Percentiles rank a stretch among this genome's conserved stretches.
Evolutionary conservation across 2,113 vertebrate genomes (phyloP).

Genomic region (Corythornis vintsioides): DNA sequence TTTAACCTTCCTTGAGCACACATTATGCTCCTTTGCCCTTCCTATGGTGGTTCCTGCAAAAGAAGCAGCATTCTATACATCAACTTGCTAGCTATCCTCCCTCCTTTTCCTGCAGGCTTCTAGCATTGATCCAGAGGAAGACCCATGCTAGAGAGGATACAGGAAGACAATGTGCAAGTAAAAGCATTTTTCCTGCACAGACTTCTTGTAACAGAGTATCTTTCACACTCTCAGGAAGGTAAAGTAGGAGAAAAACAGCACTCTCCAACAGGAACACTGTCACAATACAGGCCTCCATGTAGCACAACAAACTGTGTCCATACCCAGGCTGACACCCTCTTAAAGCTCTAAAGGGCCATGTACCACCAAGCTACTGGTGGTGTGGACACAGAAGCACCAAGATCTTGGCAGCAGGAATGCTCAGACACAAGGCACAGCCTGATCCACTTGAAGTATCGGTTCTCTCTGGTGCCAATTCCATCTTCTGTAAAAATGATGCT

Average conservation of each 20-base stretch:
- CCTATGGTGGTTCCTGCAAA: background rate
- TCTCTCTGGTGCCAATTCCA: fast-evolving
- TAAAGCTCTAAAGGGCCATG: too few relatives aligned
- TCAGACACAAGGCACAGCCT: fast-evolving
- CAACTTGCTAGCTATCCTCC: too few relatives aligned
- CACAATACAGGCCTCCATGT: fast-evolving
- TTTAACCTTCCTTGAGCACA: background rate
- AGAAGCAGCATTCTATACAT: background rate
- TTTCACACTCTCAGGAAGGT: background rate
- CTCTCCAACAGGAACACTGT: background rate
- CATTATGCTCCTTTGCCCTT: background rate
- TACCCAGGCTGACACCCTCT: too few relatives aligned
- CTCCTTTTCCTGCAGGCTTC: background rate
- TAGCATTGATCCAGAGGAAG: fast-evolving
- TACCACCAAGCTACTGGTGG: too few relatives aligned
- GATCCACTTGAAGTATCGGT: fast-evolving
- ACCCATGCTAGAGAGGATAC: fast-evolving
- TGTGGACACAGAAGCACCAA: too few relatives aligned
- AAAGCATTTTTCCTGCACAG: too few relatives aligned
- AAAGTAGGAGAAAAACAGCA: fast-evolving
- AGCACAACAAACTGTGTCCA: fast-evolving
- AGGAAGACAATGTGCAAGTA: fast-evolving
- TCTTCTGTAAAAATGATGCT: fast-evolving
- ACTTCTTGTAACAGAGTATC: fast-evolving
- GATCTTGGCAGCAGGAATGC: background rate